phyloP scores from a whole-genome alignment of 2,113 vertebrate species.

The Tiliqua scincoides region DNA sequence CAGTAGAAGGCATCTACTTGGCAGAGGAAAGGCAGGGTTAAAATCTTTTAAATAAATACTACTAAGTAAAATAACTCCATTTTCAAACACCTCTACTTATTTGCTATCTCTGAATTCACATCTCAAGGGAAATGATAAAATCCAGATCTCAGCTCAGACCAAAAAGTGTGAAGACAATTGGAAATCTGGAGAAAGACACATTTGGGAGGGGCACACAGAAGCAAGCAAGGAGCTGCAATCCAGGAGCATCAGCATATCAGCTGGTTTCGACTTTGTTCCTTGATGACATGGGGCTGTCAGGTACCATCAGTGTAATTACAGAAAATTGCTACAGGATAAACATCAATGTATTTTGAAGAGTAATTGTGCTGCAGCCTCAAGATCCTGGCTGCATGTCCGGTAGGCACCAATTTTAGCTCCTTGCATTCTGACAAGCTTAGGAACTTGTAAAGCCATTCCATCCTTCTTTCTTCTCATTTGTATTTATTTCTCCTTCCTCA shows the following conservation, averaged over 20 bases:
- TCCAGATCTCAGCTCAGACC: background rate
- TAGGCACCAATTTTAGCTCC: constrained; percentile 34
- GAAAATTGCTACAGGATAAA: constrained; percentile 42
- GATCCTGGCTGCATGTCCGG: constrained; percentile 8
- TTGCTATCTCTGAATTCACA: background rate
- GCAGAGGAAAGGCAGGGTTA: too few species aligned
- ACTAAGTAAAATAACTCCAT: too few species aligned
- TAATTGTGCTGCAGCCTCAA: background rate
- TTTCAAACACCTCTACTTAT: too few species aligned
- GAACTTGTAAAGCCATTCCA: background rate
- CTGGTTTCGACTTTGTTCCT: constrained; percentile 24
- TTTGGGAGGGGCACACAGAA: background rate
- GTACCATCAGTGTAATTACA: constrained; percentile 9
- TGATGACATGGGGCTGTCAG: constrained; percentile 29
- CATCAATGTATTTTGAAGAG: constrained; percentile 25
- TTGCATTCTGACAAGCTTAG: background rate
- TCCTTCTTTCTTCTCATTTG: background rate
- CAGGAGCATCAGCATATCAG: background rate
- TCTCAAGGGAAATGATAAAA: background rate
- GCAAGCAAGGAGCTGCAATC: background rate
- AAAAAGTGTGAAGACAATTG: background rate
- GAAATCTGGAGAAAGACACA: background rate
- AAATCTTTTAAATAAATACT: too few species aligned
- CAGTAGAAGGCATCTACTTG: too few species aligned
- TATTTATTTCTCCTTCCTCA: background rate